A percentile compares a stretch with the other conserved stretches of the same genome.
Evolutionary conservation across 2,888 invertebrate species (phyloP).

Genomic region (Malthinus flaveolus): DNA sequence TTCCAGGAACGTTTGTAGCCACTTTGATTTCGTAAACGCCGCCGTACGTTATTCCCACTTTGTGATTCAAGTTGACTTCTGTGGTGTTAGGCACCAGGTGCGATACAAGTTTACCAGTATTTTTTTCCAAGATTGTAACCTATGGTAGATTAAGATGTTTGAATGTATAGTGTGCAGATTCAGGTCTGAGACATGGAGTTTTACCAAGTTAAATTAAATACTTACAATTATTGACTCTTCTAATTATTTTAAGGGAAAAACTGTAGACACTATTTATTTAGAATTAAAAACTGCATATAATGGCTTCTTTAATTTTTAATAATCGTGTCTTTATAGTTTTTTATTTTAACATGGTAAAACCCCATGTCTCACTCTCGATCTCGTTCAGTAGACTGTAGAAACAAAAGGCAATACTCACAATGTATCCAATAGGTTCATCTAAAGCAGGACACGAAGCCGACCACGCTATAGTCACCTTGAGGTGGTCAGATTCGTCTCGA

Average conservation of each 20-base stretch:
- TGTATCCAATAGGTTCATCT: constrained; percentile 59
- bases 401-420: constrained; percentile 56
- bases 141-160: constrained; percentile 42
- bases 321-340: too few relatives aligned
- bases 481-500: constrained; percentile 46
- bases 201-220: not conserved
- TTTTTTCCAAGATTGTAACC: constrained; percentile 59
- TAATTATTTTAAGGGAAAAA: too few relatives aligned
- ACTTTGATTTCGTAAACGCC: constrained; percentile 60
- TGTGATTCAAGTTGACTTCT: constrained; percentile 57
- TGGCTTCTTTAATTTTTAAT: too few relatives aligned
- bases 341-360: too few relatives aligned
- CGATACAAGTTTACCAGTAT: constrained; percentile 51
- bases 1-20: constrained; percentile 54
- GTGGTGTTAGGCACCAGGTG: constrained; percentile 58
- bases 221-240: too few relatives aligned
- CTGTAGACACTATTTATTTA: too few relatives aligned
- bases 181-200: too few relatives aligned
- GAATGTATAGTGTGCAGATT: not conserved
- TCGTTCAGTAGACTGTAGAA: too few relatives aligned
- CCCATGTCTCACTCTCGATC: too few relatives aligned
- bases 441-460: constrained; percentile 67
- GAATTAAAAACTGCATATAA: too few relatives aligned
- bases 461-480: constrained; percentile 69
- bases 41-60: constrained; percentile 57